Evolutionary conservation across 1,140 invertebrate species (phyloP), one percentile per base, ranked within the genome.

Genomic region (Magallana gigas): DNA sequence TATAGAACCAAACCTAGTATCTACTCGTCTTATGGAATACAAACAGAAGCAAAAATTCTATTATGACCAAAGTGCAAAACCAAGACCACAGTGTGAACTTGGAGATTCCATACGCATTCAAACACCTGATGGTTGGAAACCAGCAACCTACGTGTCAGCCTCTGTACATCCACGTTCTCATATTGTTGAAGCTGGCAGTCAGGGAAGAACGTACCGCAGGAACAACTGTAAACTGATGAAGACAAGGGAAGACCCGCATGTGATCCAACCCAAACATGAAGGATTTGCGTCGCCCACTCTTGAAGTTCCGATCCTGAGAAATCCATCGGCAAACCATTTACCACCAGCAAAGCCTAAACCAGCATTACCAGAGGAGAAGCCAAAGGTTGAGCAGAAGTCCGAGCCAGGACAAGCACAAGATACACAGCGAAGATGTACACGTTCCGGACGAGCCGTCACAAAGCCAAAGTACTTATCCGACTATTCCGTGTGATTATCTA

Each of bases 71-170:
- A 29, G n/a, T 12, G 48, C 71, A 7, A 86, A 86, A 16, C 36
- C 18, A 48, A 58, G 56, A 36, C 56, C 57, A n/a, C 57, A 62
- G 8, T 36, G n/a, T 36, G 23, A 64, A 11, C 23, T 16, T 23
- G 29, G n/a, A n/a, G 76, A 86, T 23, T 48, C 85, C 6, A 29
- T 86, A 58, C 48, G 85, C 4, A 81, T 86, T 18, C 11, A 82
- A 7, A 59, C 85, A 29, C 56, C 57, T 9, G 48, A 81, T 14
- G 71, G 85, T 81, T 86, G 71, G 85, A 58, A 86, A 86, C 85
- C 85, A n/a, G 85, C 85, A 14, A 76, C 80, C 16, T 59, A 68
- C 56, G 23, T 82, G 2, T 1, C 12, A n/a, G n/a, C 23, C 11
- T 16, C 85, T 58, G 80, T 14, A 29, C 7, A 36, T 16, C 81